Evolutionary conservation across 1,140 invertebrate species (phyloP), one percentile per base, ranked within the genome.

Genomic region (Drosophila mauritiana): DNA sequence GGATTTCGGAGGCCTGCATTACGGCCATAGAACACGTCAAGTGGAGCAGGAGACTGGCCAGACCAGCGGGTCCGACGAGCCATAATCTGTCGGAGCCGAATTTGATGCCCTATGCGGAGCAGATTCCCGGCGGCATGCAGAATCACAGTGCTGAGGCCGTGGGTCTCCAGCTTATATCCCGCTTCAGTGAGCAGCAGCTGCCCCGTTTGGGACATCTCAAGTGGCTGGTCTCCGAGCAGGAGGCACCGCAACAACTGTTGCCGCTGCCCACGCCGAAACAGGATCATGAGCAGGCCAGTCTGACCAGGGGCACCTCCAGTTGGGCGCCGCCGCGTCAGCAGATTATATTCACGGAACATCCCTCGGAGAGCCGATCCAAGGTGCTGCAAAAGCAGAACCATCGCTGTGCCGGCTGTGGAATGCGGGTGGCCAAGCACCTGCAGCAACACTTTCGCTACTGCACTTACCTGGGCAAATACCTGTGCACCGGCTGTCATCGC

Each of bases 271-370:
- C 56, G 94, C 80, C 96, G 94, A 86, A 64, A 5, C 48, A 13
- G 15, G 48, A 70, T 6, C 56, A 69, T 11, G 68, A 61, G 6
- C 45, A 76, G 12, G 22, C 51, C 31, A 64, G 49, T 94, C 86
- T 92, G 25, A 91, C 92, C 40, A 92, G 97, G 20, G 97, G 97
- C 11, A 97, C 96, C 11, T 79, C 93, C 34, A 96, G 96, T 78
- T 98, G 97, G 97, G 97, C 97, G 0, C 97, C 97, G 13, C 97
- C 97, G 0, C 93, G 97, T 65, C 94, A 96, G 13, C 97, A 98
- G 92, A 96, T 98, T 56, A 97, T 97, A 59, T 97, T 97, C 81
- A 97, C 96, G 12, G 93, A 96, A 57, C 96, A 97, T 93, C 94
- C 95, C 25, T 46, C 93, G 5, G 94, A 94, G 22, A 94, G 96